phyloP scores from a whole-genome alignment of 2,888 invertebrate species.

The Ophion ventricosus region DNA sequence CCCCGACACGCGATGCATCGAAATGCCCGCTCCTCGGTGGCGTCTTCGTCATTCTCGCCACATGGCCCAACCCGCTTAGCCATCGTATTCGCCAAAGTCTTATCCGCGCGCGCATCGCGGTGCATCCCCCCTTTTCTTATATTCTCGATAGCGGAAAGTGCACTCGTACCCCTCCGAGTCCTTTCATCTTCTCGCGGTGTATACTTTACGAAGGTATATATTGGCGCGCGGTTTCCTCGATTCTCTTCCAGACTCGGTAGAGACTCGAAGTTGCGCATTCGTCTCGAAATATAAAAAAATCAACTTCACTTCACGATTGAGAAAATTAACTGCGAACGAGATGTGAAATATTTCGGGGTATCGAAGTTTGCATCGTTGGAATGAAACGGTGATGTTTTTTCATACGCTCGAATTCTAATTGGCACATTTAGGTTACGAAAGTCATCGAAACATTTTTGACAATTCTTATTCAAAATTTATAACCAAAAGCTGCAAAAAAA shows the following conservation, averaged over 20 bases:
- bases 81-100: slow-evolving; percentile 25
- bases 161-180: slow-evolving; percentile 17
- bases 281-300: not conserved
- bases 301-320: no score
- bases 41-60: slow-evolving; percentile 21
- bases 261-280: not conserved
- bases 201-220: slow-evolving; percentile 11
- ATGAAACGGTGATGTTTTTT: no score
- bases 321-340: no score
- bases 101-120: not conserved
- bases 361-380: no score
- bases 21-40: not conserved
- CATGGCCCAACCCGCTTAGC: slow-evolving; percentile 37
- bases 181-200: slow-evolving; percentile 51
- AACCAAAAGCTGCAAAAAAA: no score
- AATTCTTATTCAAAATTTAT: no score
- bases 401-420: no score
- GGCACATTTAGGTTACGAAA: no score
- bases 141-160: slow-evolving; percentile 22
- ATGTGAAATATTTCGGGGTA: no score
- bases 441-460: no score
- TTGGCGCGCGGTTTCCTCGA: slow-evolving; percentile 40
- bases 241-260: no score
- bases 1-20: slow-evolving; percentile 10
- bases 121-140: not conserved